Conservation (phyloP, 2,113 vertebrate species). For the Apodemus sylvaticus region DNA sequence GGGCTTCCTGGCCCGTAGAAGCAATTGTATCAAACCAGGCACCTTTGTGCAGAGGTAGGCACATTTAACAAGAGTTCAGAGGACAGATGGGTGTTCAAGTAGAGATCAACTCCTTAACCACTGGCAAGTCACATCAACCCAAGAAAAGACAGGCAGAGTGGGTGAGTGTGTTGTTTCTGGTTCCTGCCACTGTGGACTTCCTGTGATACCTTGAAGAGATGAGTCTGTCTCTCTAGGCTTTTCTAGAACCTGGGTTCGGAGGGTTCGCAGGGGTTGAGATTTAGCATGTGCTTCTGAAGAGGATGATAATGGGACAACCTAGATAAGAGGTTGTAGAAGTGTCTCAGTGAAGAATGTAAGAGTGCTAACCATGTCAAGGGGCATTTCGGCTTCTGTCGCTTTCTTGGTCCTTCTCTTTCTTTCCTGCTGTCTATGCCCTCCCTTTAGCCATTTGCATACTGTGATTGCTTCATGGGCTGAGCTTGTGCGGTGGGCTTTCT, state of each 20-base stretch:
- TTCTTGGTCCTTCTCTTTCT: no score
- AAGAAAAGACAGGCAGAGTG: accelerated
- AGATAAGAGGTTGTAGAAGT: neutral
- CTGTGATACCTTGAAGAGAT: neutral
- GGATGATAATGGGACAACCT: neutral
- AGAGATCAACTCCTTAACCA: neutral
- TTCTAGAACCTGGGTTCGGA: neutral
- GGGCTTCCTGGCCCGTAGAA: neutral
- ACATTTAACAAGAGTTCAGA: neutral
- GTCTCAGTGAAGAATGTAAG: neutral
- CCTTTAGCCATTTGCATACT: neutral
- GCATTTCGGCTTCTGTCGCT: neutral
- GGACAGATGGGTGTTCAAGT: neutral
- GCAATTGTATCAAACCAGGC: neutral
- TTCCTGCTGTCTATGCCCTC: neutral
- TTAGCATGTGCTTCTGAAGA: neutral
- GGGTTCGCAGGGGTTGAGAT: neutral
- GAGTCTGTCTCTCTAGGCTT: neutral
- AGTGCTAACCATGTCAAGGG: neutral
- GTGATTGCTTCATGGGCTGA: neutral
- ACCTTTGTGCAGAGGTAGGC: neutral
- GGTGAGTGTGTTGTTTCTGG: neutral
- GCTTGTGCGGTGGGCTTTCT: neutral
- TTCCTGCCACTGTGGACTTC: neutral
- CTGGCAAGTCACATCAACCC: neutral